Evolutionary conservation across 1,140 invertebrate genomes (phyloP), one percentile per base, ranked within the genome.

Genomic region (Drosophila lacertosa): DNA sequence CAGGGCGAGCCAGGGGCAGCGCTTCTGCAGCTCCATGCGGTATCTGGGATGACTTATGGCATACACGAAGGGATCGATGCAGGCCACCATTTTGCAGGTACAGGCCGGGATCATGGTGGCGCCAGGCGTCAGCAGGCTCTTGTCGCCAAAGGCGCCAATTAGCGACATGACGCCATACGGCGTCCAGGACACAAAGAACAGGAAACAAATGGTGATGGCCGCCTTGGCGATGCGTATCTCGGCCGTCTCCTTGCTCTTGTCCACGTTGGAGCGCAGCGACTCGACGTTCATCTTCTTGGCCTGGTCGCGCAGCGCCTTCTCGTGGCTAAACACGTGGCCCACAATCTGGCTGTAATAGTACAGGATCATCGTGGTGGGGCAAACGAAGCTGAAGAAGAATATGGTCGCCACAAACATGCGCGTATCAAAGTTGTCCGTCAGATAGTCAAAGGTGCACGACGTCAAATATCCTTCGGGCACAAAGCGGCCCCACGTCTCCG

Each of bases 271-370:
- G 68, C 96, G 91, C 24, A 98, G 89, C 35, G 96, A 97, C 58
- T 97, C 96, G 0, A 97, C 96, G 77, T 98, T 97, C 97, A 97
- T 98, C 91, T 97, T 97, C 89, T 97, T 97, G 0, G 96, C 96
- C 93, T 95, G 95, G 79, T 94, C 95, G 70, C 95, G 92, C 29
- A 98, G 93, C 10, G 96, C 94, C 83, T 97, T 96, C 89, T 98
- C 97, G 80, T 98, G 97, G 44, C 94, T 94, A 16, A 90, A 91
- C 0, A 98, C 97, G 76, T 97, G 96, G 39, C 94, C 94, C 9
- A 97, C 96, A 59, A 98, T 97, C 78, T 96, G 95, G 67, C 95
- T 95, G 90, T 98, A 98, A 91, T 95, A 97, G 89, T 95, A 97
- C 22, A 96, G 93, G 15, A 97, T 97, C 65, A 96, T 91, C 0